A percentile compares a stretch with the other conserved stretches of the same genome.
phyloP scores from a whole-genome alignment of 2,113 vertebrate species.

The Todiramphus chloris region DNA sequence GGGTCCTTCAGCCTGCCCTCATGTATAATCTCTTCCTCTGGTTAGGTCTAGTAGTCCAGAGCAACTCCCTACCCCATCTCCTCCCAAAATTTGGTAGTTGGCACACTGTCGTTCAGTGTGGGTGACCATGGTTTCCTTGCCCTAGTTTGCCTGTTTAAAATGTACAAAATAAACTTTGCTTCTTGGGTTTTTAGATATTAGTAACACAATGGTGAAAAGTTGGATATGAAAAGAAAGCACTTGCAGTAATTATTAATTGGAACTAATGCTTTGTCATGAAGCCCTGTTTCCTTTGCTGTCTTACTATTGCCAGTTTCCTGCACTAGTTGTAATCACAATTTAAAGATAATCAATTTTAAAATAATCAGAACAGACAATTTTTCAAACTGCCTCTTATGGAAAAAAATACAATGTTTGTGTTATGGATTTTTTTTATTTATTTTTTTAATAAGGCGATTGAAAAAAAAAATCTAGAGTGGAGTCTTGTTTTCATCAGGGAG shows the following conservation, averaged over 20 bases:
- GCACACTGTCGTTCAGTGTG: neutral
- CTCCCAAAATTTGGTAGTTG: neutral
- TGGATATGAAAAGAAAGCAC: neutral
- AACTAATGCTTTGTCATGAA: neutral
- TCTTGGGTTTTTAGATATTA: neutral
- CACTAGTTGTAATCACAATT: neutral
- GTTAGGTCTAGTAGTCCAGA: neutral
- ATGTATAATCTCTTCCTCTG: neutral
- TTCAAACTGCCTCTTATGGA: neutral
- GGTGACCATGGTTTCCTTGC: neutral
- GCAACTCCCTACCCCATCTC: neutral
- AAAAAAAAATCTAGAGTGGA: neutral
- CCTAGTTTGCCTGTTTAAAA: neutral
- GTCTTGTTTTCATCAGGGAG: neutral
- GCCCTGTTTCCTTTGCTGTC: neutral
- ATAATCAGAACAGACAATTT: neutral
- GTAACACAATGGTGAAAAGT: neutral
- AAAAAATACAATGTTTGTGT: neutral
- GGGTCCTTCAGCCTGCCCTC: neutral
- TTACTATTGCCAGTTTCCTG: neutral
- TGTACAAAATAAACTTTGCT: neutral
- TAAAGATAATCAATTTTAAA: neutral
- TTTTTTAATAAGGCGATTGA: neutral
- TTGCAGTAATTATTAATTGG: neutral
- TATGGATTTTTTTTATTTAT: neutral